Conservation (phyloP, 2,888 invertebrate species). For the Nomada fabriciana region DNA sequence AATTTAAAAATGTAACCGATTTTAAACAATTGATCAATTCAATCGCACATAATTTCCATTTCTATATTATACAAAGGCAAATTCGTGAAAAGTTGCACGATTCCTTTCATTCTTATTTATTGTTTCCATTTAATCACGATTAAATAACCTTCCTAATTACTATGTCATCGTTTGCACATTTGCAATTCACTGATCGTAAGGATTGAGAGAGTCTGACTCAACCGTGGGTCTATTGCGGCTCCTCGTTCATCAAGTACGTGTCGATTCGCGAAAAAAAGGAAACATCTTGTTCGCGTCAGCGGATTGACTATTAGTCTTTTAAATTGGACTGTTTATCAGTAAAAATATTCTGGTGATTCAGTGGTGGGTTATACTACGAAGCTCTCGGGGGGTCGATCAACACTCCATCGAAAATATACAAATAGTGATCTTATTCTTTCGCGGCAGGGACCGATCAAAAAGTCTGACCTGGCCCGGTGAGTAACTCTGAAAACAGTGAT, state of each 20-base stretch:
- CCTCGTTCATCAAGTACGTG: conserved; percentile 2
- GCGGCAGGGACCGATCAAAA: background rate
- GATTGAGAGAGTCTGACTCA: background rate
- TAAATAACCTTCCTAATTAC: background rate
- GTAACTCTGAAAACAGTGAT: conserved; percentile 57
- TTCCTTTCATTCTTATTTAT: background rate
- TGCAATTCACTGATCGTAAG: background rate
- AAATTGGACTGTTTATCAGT: conserved; percentile 23
- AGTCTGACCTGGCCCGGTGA: conserved; percentile 34
- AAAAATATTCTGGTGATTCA: conserved; percentile 61
- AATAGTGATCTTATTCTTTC: conserved; percentile 1
- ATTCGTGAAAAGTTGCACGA: background rate
- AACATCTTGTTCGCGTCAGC: conserved; percentile 16
- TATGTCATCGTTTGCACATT: background rate
- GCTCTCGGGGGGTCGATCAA: conserved; percentile 36
- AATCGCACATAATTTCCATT: background rate
- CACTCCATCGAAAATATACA: conserved; percentile 49
- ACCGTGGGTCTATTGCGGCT: conserved; percentile 11
- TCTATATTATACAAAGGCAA: background rate
- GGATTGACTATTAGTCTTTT: conserved; percentile 8
- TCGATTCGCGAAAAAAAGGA: conserved; percentile 1
- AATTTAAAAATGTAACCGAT: background rate
- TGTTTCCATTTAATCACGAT: background rate
- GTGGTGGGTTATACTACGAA: conserved; percentile 24
- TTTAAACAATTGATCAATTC: background rate